Percentiles rank a stretch among this genome's conserved stretches.
Conservation (phyloP, 2,888 invertebrate species). For the Pristionchus maxplancki region DNA sequence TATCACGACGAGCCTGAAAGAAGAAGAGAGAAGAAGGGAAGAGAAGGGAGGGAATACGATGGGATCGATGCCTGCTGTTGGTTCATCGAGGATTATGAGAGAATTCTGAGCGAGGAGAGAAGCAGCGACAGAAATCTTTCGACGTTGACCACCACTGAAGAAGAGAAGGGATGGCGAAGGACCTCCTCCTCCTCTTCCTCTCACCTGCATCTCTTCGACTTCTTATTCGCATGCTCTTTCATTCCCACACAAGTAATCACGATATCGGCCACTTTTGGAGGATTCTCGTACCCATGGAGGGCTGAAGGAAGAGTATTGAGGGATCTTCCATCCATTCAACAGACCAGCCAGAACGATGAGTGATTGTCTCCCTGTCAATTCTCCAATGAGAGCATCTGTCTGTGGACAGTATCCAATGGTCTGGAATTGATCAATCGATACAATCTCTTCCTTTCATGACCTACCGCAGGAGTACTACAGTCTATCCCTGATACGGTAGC, state of each 20-base stretch:
- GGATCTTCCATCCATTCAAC: background rate
- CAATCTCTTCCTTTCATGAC: background rate
- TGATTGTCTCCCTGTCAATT: conserved; percentile 70
- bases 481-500: conserved; percentile 62
- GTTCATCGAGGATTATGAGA: conserved; percentile 83
- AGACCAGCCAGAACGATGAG: conserved; percentile 65
- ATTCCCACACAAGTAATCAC: conserved; percentile 67
- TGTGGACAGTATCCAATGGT: conserved; percentile 75
- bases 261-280: conserved; percentile 21
- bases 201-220: conserved; percentile 59
- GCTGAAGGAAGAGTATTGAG: background rate
- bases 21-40: background rate
- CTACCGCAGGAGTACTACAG: conserved; percentile 54
- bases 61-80: conserved; percentile 81
- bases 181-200: background rate
- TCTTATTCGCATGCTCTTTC: conserved; percentile 69
- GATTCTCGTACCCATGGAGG: conserved; percentile 43
- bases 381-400: conserved; percentile 73
- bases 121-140: conserved; percentile 88
- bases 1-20: conserved; percentile 81
- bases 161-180: background rate
- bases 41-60: conserved; percentile 66
- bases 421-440: conserved; percentile 50
- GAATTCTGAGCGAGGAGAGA: conserved; percentile 85
- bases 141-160: conserved; percentile 85